Percentiles rank a stretch among this genome's conserved stretches.
Conservation (phyloP, 2,797 vertebrate genomes). For the Karalla daura region DNA sequence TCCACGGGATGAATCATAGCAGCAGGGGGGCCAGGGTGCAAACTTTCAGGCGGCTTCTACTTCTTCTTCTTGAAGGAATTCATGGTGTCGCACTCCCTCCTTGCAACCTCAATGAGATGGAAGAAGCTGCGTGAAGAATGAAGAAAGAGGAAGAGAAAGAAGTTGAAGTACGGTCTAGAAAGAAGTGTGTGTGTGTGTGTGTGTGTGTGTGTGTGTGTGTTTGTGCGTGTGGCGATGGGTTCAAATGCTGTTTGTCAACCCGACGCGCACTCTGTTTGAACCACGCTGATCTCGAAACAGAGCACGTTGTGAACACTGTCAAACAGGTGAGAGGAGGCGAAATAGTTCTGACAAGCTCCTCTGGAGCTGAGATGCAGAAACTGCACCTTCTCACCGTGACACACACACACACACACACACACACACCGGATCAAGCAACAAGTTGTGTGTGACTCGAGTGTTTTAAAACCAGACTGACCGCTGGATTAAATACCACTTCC, state of each 20-base stretch:
- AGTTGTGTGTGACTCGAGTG: neutral
- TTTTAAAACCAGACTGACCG: neutral
- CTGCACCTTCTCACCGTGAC: neutral
- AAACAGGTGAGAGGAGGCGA: neutral
- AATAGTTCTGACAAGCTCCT: neutral
- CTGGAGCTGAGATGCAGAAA: neutral
- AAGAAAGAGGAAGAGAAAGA: neutral
- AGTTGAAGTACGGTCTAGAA: neutral
- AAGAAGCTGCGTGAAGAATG: neutral
- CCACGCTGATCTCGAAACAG: neutral
- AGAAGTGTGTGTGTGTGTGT: neutral
- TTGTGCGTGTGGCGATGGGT: too few relatives aligned
- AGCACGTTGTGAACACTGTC: neutral
- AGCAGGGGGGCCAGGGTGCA: neutral
- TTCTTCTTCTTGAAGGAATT: neutral
- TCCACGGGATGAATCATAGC: neutral
- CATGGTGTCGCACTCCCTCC: neutral
- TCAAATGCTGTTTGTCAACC: neutral
- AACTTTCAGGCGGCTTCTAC: neutral
- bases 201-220: neutral
- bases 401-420: too few relatives aligned
- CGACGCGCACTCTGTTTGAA: neutral
- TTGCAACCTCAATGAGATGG: neutral
- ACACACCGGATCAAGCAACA: neutral
- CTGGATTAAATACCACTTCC: too few relatives aligned